These are phyloP conservation scores for Isotomurus palustris DNA, from an alignment of 2,888 invertebrate genomes.

Conservation along the genomic window DNA sequence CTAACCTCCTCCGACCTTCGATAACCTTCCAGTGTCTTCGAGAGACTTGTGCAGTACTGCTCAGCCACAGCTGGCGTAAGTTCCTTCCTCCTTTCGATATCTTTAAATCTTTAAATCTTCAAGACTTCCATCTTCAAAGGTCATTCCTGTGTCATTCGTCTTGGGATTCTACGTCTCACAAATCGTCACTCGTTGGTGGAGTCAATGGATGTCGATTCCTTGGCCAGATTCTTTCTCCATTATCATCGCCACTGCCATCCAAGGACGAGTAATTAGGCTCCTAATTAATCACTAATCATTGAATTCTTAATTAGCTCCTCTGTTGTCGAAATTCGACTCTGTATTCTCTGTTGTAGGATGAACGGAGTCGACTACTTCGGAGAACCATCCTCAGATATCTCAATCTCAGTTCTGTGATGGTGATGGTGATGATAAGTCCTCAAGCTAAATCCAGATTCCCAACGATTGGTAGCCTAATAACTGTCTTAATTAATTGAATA, in stretches of 20 bases:
- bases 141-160: constrained; percentile 53
- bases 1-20: too few species aligned
- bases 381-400: constrained; percentile 50
- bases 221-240: constrained; percentile 19
- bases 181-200: constrained; percentile 53
- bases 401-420: constrained; percentile 48
- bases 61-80: constrained; percentile 72
- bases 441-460: constrained; percentile 50
- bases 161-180: constrained; percentile 54
- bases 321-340: too few species aligned
- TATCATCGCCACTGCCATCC: constrained; percentile 6
- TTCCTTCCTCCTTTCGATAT: too few species aligned
- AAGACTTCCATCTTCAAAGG: too few species aligned
- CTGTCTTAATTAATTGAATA: too few species aligned
- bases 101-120: too few species aligned
- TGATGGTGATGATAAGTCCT: constrained; percentile 49
- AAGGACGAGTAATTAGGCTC: constrained; percentile 15
- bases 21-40: constrained; percentile 78
- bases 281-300: too few species aligned
- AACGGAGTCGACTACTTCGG: constrained; percentile 38
- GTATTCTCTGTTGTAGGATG: too few species aligned
- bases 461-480: constrained; percentile 45
- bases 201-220: constrained; percentile 48
- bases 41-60: constrained; percentile 76
- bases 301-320: too few species aligned